Conservation (phyloP, 2,113 vertebrate species). For the Engraulis encrasicolus region DNA sequence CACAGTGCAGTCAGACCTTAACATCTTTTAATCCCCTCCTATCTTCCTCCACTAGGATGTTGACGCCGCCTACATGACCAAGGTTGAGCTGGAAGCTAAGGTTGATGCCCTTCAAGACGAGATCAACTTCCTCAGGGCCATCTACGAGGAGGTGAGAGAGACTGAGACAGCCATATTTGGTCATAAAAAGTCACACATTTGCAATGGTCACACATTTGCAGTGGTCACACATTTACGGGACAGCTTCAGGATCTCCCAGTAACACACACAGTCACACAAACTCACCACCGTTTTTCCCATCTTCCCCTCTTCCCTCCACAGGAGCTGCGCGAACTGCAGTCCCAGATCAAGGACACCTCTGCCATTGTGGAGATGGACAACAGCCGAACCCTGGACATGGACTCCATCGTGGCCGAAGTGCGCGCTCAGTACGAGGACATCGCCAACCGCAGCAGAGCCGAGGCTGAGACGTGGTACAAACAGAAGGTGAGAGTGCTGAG, state of each 20-base stretch:
- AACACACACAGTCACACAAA: too few species aligned
- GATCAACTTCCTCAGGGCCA: conserved; percentile 85
- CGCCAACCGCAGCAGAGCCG: conserved; percentile 71
- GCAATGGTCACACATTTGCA: not conserved
- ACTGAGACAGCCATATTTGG: not conserved
- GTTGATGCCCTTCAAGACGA: conserved; percentile 86
- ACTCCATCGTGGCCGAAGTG: conserved; percentile 85
- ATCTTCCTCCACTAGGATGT: too few species aligned
- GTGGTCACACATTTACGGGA: not conserved
- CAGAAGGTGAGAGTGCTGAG: conserved; percentile 78
- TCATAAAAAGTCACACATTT: not conserved
- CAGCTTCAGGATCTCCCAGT: not conserved
- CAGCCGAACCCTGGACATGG: conserved; percentile 82
- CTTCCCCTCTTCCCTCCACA: conserved; percentile 51
- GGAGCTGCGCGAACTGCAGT: conserved; percentile 83
- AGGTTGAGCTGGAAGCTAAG: conserved; percentile 89
- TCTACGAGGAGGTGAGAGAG: conserved; percentile 86
- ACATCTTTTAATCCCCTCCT: not conserved
- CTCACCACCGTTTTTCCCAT: not conserved
- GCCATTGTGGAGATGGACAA: conserved; percentile 91
- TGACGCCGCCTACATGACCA: conserved; percentile 90
- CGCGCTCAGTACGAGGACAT: conserved; percentile 86
- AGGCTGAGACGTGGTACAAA: conserved; percentile 82
- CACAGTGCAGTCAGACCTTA: not conserved
- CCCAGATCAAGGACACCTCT: conserved; percentile 85